Percentiles rank a stretch among this genome's conserved stretches.
Conservation (phyloP, 2,888 invertebrate species). For the Resseliella maxima region DNA sequence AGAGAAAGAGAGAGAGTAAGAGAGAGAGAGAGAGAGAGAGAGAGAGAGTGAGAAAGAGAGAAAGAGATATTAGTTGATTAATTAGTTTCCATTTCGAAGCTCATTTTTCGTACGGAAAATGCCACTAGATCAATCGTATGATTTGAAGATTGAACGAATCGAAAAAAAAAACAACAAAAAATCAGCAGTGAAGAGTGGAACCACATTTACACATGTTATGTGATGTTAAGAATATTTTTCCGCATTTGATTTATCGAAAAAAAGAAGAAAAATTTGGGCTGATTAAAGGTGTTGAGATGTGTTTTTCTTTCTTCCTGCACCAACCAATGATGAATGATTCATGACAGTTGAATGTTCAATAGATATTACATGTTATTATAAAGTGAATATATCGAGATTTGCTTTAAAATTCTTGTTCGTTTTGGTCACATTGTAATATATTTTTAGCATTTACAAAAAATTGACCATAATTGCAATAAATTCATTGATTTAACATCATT, state of each 20-base stretch:
- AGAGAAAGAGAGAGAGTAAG: background rate
- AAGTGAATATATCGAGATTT: too few species aligned
- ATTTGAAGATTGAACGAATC: background rate
- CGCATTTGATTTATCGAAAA: conserved; percentile 48
- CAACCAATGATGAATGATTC: background rate
- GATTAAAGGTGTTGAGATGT: conserved; percentile 29
- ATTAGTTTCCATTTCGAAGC: conserved; percentile 38
- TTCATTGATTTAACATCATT: conserved; percentile 31
- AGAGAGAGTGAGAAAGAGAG: background rate
- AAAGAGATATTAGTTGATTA: conserved; percentile 8
- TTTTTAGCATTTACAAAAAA: too few species aligned
- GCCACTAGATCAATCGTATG: background rate
- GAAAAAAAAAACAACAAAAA: background rate
- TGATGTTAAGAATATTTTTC: conserved; percentile 33
- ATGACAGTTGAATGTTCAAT: too few species aligned
- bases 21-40: background rate
- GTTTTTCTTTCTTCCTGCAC: background rate
- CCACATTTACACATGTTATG: conserved; percentile 43
- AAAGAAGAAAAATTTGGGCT: background rate
- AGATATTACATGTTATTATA: too few species aligned
- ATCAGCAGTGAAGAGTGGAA: background rate
- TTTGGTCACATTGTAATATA: too few species aligned
- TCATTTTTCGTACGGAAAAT: conserved; percentile 7
- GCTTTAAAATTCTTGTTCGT: too few species aligned
- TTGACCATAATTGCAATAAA: background rate